These are phyloP conservation scores for Varecia variegata DNA, from an alignment of 2,797 vertebrate species.

Conservation along the genomic window DNA sequence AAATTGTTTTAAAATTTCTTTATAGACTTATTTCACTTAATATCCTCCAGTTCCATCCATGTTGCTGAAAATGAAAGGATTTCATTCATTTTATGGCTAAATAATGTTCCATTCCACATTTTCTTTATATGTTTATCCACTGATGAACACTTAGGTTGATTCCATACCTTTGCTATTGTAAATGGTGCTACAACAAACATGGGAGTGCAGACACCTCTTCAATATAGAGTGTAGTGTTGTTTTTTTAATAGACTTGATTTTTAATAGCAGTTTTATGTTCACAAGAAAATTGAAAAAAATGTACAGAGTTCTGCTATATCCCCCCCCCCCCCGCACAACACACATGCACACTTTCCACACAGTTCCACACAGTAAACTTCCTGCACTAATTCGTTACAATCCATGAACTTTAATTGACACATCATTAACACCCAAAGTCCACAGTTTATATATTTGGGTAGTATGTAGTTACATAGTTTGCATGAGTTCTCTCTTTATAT, in stretches of 20 bases:
- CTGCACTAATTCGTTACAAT: background rate
- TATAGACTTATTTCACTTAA: background rate
- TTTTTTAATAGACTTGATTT: background rate
- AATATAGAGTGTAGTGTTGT: background rate
- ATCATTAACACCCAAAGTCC: background rate
- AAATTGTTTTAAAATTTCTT: background rate
- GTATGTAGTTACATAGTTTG: background rate
- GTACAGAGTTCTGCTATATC: rapidly evolving
- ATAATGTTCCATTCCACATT: background rate
- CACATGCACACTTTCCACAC: background rate
- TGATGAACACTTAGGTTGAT: background rate
- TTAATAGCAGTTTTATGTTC: background rate
- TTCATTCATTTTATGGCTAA: background rate
- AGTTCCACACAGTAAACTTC: background rate
- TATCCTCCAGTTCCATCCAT: background rate
- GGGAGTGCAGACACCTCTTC: background rate
- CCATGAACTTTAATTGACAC: background rate
- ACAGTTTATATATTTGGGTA: too few relatives aligned
- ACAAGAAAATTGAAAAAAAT: background rate
- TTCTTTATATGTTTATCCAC: background rate
- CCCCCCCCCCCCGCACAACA: too few relatives aligned
- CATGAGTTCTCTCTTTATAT: background rate
- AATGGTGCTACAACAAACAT: background rate
- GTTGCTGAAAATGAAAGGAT: background rate
- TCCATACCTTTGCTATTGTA: background rate